Evolutionary conservation across 2,888 invertebrate genomes (phyloP), one percentile per base, ranked within the genome.

Genomic region (Xanthia togata): DNA sequence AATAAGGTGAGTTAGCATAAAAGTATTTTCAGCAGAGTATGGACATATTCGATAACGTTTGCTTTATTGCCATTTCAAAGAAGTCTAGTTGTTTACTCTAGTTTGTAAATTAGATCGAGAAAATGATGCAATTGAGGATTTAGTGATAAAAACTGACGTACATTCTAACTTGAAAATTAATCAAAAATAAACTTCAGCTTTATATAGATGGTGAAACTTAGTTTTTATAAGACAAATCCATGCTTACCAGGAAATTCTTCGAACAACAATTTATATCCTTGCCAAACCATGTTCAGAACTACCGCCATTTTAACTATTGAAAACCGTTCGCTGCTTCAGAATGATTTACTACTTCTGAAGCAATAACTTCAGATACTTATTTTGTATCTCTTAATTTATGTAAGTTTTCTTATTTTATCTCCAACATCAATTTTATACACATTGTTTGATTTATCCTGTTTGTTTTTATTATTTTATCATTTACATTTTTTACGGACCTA

Each of bases 221-320:
- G 20, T 59, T 23, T 5, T 23, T 26, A 35, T 9, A 35, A 47
- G 41, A 53, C 23, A 64, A 35, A 63, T 64, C 2, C 4, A n/a
- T n/a, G 87, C 93, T 92, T 89, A 96, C 96, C 96, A 62, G 94
- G 78, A 70, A 93, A 78, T 55, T 96, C 95, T 2, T 95, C 92
- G 82, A 95, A 96, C 1, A 96, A 0, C 12, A 89, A 79, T 26
- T 90, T 76, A 70, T 96, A 97, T 53, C 89, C 92, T 6, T 92
- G 72, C 89, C 92, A 93, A 0, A 90, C 70, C 76, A 92, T 93
- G 72, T 86, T 89, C 26, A 97, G 81, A 60, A 97, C 84, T 2
- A 90, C 88, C 9, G 95, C 93, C 96, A 97, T 97, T 82, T 89
- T 87, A n/a, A 63, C 44, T 20, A 68, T 44, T 60, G 12, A 44